Percentiles rank a stretch among this genome's conserved stretches.
Evolutionary conservation across 2,113 vertebrate species (phyloP).

Genomic region (Cyanistes caeruleus): DNA sequence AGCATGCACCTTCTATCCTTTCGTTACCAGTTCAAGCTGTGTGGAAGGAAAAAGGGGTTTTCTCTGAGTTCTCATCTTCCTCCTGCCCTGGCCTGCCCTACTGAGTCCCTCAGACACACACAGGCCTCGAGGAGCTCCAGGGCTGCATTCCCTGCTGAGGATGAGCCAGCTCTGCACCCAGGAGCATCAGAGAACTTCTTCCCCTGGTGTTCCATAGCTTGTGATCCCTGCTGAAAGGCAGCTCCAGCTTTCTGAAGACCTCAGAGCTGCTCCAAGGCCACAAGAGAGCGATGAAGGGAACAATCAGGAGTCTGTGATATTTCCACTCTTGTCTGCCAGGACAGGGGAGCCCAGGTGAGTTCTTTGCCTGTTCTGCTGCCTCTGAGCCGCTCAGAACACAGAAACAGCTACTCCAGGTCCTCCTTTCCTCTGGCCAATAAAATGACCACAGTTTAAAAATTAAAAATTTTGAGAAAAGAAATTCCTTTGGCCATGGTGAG

Average conservation of each 20-base stretch:
- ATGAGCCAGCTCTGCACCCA: background rate
- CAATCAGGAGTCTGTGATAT: background rate
- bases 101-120: background rate
- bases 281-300: fast-evolving
- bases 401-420: background rate
- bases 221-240: background rate
- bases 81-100: too few relatives aligned
- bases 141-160: background rate
- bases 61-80: background rate
- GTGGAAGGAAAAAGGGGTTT: background rate
- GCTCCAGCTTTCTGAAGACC: background rate
- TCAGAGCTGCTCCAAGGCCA: background rate
- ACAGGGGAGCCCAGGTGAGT: background rate
- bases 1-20: background rate
- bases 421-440: background rate
- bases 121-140: fast-evolving
- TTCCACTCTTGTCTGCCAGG: background rate
- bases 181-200: background rate
- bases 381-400: background rate
- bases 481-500: background rate
- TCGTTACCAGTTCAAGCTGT: background rate
- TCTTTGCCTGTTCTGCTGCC: background rate
- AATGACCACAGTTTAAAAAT: background rate
- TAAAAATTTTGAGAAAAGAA: background rate
- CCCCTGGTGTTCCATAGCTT: background rate